Percentiles rank a stretch among this genome's conserved stretches.
These are phyloP conservation scores for Carterocephalus palaemon DNA, from an alignment of 2,888 invertebrate genomes.

Conservation along the genomic window DNA sequence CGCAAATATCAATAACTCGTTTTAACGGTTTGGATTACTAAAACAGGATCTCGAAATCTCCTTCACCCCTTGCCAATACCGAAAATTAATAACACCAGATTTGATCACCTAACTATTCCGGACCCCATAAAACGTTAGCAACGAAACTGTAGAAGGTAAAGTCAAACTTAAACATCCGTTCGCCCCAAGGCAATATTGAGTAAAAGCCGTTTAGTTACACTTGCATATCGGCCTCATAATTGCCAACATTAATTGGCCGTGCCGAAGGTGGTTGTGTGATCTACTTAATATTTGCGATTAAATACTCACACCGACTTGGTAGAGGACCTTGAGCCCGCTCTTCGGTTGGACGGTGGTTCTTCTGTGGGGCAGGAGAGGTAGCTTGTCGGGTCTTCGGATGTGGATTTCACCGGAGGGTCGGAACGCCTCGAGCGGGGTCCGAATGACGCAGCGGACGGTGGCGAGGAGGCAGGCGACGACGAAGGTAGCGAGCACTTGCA, in stretches of 20 bases:
- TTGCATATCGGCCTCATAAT: constrained; percentile 30
- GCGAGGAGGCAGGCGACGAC: constrained; percentile 60
- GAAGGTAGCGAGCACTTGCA: constrained; percentile 67
- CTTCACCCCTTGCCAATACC: constrained; percentile 7
- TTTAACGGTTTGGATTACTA: constrained; percentile 24
- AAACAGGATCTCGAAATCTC: constrained; percentile 23
- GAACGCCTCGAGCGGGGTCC: constrained; percentile 79
- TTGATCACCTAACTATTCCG: constrained; percentile 19
- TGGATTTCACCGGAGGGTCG: constrained; percentile 69
- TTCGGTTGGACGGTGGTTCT: constrained; percentile 71
- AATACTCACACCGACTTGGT: constrained; percentile 85
- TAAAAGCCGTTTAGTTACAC: constrained; percentile 27
- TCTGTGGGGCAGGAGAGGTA: constrained; percentile 68
- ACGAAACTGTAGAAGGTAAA: constrained; percentile 26
- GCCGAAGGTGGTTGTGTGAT: constrained; percentile 16
- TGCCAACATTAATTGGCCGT: constrained; percentile 21
- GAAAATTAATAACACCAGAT: constrained; percentile 19
- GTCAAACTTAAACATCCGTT: constrained; percentile 30
- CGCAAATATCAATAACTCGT: constrained; percentile 23
- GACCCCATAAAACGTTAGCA: constrained; percentile 20
- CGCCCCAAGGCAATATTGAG: constrained; percentile 28
- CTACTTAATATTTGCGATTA: constrained; percentile 5
- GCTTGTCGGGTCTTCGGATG: constrained; percentile 69
- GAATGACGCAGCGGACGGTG: constrained; percentile 62
- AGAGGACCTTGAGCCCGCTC: constrained; percentile 81